Evolutionary conservation across 1,140 invertebrate genomes (phyloP).

Genomic region (Trichogramma pretiosum): DNA sequence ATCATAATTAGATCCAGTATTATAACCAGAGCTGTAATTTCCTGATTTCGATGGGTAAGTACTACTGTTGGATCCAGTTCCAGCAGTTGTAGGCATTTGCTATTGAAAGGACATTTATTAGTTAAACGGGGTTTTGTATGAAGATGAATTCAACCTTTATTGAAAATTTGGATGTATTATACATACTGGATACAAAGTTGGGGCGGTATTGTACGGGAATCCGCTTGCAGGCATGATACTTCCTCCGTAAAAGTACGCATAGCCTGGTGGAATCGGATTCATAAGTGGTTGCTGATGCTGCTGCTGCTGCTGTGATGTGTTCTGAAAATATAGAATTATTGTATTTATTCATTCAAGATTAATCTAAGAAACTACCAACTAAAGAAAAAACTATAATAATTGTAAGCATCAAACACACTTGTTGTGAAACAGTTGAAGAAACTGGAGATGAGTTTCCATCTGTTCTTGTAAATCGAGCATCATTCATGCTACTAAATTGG

Average conservation of each 20-base stretch:
- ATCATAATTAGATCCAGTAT: conserved; percentile 57
- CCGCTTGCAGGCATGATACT: conserved; percentile 61
- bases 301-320: too few relatives aligned
- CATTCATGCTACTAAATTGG: conserved; percentile 64
- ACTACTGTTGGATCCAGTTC: conserved; percentile 51
- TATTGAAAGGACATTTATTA: conserved; percentile 38
- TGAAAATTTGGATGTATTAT: too few relatives aligned
- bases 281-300: conserved; percentile 56
- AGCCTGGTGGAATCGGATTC: conserved; percentile 54
- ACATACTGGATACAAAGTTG: conserved; percentile 58
- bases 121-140: too few relatives aligned
- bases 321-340: too few relatives aligned
- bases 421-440: conserved; percentile 62
- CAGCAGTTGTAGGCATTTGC: conserved; percentile 57
- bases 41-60: conserved; percentile 58
- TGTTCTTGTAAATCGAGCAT: conserved; percentile 66
- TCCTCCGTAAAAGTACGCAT: conserved; percentile 57
- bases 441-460: conserved; percentile 79
- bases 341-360: conserved; percentile 25
- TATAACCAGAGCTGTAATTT: conserved; percentile 55
- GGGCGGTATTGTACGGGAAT: conserved; percentile 67
- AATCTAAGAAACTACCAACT: conserved; percentile 15
- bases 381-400: conserved; percentile 10
- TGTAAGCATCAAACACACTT: conserved; percentile 47
- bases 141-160: too few relatives aligned